Conservation (phyloP, 2,113 vertebrate species). For the Pollimyrus isidori region DNA sequence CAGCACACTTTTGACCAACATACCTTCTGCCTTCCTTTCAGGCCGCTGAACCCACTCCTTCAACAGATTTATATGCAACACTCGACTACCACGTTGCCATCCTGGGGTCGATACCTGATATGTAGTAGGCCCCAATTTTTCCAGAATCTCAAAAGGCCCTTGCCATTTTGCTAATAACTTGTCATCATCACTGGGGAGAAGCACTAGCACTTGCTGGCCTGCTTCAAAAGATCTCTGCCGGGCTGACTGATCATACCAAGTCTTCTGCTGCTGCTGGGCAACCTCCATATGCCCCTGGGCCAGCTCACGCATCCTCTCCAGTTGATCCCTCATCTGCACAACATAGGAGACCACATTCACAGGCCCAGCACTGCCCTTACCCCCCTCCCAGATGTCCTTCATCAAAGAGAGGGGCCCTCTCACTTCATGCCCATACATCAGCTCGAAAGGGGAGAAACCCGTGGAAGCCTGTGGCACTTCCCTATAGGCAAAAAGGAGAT, state of each 20-base stretch:
- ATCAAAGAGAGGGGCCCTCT: not conserved
- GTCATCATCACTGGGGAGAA: not conserved
- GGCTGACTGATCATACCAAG: not conserved
- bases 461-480: not conserved
- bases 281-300: not conserved
- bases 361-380: not conserved
- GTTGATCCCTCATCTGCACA: not conserved
- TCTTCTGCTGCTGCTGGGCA: not conserved
- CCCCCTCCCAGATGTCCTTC: not conserved
- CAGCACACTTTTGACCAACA: not conserved
- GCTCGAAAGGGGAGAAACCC: not conserved
- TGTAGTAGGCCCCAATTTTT: not conserved
- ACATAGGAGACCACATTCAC: not conserved
- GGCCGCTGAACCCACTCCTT: not conserved
- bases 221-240: not conserved
- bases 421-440: not conserved
- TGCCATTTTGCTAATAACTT: not conserved
- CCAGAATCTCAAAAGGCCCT: not conserved
- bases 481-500: not conserved
- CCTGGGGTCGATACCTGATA: not conserved
- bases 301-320: not conserved
- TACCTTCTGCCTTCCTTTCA: not conserved
- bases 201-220: not conserved
- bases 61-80: not conserved
- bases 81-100: not conserved